Base-by-base conservation (phyloP, 2,113 vertebrate species). In the Tretioscincus oriximinensis region DNA sequence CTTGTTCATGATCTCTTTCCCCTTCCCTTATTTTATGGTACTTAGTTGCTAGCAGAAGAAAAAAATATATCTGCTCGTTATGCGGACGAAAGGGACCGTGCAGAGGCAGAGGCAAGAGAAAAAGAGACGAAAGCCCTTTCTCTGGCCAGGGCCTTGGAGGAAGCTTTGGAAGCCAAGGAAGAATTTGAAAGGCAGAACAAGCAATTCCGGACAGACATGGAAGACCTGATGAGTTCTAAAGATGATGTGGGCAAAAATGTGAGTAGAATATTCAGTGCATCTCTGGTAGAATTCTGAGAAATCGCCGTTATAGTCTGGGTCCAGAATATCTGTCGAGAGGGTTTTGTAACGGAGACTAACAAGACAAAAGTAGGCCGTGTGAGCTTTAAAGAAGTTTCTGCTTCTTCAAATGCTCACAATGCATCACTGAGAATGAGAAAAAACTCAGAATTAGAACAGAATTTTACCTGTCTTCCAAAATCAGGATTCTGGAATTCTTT, bases 171-270 rank as follows among this genome's bases (percentile, higher is more conserved):
- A 80, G 96, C 96, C 80, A 98, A 97, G 86, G 98, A 99, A 81
- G 98, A 99, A 20, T 96, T 97, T 82, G 98, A 99, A 88, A 94
- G 98, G 64, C 96, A 97, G 88, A 99, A 98, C 92, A 99, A 98
- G 90, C 98, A 99, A 94, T 95, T 99, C 26, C 95, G 98, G 1
- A 89, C 97, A 2, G 98, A 99, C 80, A 99, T 99, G 98, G 98
- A 99, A 68, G 98, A 99, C 26, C 81, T 99, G 81, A 99, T 99
- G 97, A 99, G 97, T 92, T 99, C 98, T 69, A 99, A 99, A 91
- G 98, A 99, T 9, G 98, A 99, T 0, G 98, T 99, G 72, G 98
- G 98, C 63, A 99, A 99, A 93, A 99, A 97, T 0, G 98, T 99
- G 84, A 95, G 98, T 94, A 0, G 26, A 65, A 16, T 24, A 4